phyloP scores from a whole-genome alignment of 2,888 invertebrate species.

The Epirrita christyi region DNA sequence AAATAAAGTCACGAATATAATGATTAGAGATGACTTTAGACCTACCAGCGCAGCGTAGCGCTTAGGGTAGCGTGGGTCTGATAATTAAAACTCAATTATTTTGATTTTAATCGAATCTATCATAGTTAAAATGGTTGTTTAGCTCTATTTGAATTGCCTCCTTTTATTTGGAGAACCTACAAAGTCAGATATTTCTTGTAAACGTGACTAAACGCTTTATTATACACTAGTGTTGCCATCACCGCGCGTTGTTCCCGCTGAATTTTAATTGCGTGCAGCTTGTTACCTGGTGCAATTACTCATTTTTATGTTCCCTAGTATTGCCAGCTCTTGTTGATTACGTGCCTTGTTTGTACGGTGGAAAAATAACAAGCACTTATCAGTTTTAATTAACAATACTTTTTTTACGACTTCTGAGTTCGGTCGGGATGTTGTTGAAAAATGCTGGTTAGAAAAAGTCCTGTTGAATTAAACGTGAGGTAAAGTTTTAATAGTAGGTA shows the following conservation, averaged over 20 bases:
- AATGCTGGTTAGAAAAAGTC: constrained; percentile 5
- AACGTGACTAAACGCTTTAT: constrained; percentile 55
- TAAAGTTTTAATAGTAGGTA: constrained; percentile 1
- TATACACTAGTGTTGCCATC: constrained; percentile 45
- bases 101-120: no score
- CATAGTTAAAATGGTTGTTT: neutral
- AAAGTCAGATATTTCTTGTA: constrained; percentile 45
- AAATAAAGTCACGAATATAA: constrained; percentile 1
- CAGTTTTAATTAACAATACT: constrained; percentile 22
- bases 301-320: constrained; percentile 28
- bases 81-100: no score
- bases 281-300: constrained; percentile 28
- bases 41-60: neutral
- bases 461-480: constrained; percentile 1
- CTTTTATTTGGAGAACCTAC: constrained; percentile 20
- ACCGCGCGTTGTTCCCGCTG: constrained; percentile 21
- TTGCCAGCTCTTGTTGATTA: constrained; percentile 29
- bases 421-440: constrained; percentile 4
- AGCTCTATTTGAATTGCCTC: neutral
- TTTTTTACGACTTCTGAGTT: constrained; percentile 6
- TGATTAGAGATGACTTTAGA: neutral
- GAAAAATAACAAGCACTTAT: constrained; percentile 24
- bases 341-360: constrained; percentile 17
- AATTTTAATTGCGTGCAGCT: constrained; percentile 36
- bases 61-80: no score